Conservation (phyloP, 1,140 invertebrate genomes). For the Ladona fulva region DNA sequence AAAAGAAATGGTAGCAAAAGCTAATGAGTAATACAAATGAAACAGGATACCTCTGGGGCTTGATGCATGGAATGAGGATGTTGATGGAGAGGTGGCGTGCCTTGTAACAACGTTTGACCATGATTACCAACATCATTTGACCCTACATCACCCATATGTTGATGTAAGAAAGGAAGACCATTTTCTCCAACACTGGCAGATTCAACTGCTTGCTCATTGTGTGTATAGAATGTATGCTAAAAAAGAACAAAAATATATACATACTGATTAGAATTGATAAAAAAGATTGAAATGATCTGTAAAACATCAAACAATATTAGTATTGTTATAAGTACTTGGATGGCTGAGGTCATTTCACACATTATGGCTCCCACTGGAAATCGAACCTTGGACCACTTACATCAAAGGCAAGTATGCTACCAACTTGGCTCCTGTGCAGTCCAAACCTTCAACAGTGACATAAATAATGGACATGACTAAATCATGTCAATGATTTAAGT, state of each 20-base stretch:
- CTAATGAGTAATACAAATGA: not conserved
- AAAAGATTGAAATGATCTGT: too few species aligned
- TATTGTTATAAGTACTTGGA: too few species aligned
- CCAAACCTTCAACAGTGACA: too few species aligned
- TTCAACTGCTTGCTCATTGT: conserved; percentile 44
- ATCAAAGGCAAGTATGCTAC: too few species aligned
- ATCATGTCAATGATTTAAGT: too few species aligned
- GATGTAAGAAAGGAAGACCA: not conserved
- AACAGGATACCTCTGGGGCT: not conserved
- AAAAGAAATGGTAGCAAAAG: too few species aligned
- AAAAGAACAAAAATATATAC: conserved; percentile 20
- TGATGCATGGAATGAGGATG: not conserved
- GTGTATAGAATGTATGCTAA: conserved; percentile 76
- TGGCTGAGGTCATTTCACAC: too few species aligned
- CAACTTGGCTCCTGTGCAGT: too few species aligned
- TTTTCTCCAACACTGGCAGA: conserved; percentile 8
- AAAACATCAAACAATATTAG: too few species aligned
- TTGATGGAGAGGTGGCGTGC: not conserved
- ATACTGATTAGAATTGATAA: not conserved
- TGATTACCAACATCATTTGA: not conserved
- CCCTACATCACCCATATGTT: not conserved
- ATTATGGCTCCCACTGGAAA: too few species aligned
- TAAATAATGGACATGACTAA: too few species aligned
- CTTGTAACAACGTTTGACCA: not conserved
- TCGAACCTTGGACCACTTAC: too few species aligned